Evolutionary conservation across 1,140 invertebrate genomes (phyloP).

Genomic region (Caligus rogercresseyi): DNA sequence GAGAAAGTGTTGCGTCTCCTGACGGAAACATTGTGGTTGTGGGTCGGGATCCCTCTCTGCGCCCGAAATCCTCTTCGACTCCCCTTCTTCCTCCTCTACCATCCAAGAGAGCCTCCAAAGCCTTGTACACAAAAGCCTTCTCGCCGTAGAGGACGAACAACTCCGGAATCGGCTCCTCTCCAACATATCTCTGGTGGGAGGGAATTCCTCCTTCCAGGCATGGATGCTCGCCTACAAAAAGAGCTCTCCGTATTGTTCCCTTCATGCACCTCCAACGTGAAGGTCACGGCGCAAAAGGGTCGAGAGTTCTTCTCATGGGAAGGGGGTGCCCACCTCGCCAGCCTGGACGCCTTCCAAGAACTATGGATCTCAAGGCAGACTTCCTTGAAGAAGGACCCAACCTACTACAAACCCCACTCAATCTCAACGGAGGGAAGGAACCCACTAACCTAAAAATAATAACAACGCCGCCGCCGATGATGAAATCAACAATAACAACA

Average conservation of each 20-base stretch:
- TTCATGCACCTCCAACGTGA: background rate
- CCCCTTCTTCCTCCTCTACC: background rate
- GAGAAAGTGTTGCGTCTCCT: conserved; percentile 11
- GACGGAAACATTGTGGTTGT: conserved; percentile 20
- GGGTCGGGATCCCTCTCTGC: conserved; percentile 7
- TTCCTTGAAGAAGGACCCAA: conserved; percentile 7
- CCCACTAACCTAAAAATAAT: background rate
- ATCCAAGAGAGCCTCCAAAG: background rate
- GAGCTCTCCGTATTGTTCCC: conserved; percentile 5
- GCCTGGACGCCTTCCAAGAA: conserved; percentile 6
- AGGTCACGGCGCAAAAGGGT: conserved; percentile 9
- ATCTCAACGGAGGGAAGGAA: background rate
- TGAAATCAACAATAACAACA: background rate
- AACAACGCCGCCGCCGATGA: background rate
- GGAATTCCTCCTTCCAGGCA: conserved; percentile 16
- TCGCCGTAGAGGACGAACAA: conserved; percentile 13
- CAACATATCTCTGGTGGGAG: conserved; percentile 15
- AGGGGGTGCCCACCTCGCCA: conserved; percentile 4
- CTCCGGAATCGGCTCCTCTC: conserved; percentile 1
- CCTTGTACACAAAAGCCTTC: conserved; percentile 5
- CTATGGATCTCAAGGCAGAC: conserved; percentile 7
- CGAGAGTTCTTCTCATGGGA: conserved; percentile 13
- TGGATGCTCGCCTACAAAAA: conserved; percentile 6
- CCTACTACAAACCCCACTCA: background rate
- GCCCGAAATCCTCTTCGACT: conserved; percentile 18